Conservation (phyloP, 2,113 vertebrate species). For the Odontophorus gujanensis region DNA sequence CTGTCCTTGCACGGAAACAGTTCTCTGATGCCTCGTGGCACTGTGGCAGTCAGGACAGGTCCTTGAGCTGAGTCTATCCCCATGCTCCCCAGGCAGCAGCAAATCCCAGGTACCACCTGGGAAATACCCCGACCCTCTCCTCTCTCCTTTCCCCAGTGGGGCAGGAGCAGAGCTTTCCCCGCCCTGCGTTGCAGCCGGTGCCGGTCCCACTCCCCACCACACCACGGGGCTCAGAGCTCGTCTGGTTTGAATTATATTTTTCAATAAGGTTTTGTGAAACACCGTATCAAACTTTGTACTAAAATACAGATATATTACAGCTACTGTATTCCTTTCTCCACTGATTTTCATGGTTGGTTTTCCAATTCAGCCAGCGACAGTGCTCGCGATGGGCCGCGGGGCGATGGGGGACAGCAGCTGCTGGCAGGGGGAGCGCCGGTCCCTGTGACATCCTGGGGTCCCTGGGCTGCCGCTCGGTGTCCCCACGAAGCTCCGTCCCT, state of each 20-base stretch:
- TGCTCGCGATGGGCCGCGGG: neutral
- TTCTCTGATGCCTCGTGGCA: no score
- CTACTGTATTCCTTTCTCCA: slow-evolving; percentile 76
- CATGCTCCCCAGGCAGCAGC: neutral
- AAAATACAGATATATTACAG: slow-evolving; percentile 80
- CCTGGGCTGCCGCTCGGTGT: neutral
- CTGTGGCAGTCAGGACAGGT: accelerated
- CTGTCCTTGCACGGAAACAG: accelerated
- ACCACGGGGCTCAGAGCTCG: neutral
- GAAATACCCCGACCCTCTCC: neutral
- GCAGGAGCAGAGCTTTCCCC: neutral
- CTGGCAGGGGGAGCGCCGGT: neutral
- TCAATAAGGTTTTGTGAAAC: slow-evolving; percentile 78
- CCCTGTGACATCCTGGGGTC: neutral
- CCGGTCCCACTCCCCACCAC: neutral
- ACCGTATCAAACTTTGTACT: slow-evolving; percentile 78
- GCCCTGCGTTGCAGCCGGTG: neutral
- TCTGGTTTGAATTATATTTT: slow-evolving; percentile 77
- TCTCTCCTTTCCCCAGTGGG: accelerated
- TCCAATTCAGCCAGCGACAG: slow-evolving; percentile 38
- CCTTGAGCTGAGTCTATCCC: neutral
- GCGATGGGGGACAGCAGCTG: neutral
- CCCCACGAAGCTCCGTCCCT: neutral
- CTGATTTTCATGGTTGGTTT: slow-evolving; percentile 47
- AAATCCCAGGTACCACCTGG: neutral